Conservation (phyloP, 2,113 vertebrate species). For the Tetrao urogallus region DNA sequence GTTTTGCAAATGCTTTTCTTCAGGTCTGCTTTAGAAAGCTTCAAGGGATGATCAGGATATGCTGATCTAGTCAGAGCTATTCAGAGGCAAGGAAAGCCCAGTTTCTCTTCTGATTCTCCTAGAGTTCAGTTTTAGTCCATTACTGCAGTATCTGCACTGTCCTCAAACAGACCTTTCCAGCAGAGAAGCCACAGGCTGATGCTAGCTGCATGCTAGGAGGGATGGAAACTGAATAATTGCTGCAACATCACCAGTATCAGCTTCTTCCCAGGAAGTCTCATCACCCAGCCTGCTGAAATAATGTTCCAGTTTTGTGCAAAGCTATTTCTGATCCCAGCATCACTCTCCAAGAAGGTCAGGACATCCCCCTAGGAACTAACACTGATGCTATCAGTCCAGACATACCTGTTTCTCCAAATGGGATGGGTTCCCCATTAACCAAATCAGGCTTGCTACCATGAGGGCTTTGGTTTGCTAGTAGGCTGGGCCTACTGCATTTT, state of each 20-base stretch:
- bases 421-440: not conserved
- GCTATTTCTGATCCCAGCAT: constrained; percentile 60
- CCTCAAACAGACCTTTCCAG: not conserved
- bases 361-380: constrained; percentile 44
- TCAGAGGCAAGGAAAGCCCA: not conserved
- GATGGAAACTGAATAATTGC: not conserved
- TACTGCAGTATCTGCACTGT: not conserved
- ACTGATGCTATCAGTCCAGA: constrained; percentile 54
- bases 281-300: rapidly evolving
- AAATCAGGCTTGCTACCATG: not conserved
- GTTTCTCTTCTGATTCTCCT: not conserved
- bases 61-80: not conserved
- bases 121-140: not conserved
- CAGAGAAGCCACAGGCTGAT: not conserved
- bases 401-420: not conserved
- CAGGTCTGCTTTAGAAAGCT: not conserved
- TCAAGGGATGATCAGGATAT: not conserved
- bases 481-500: not conserved
- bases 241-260: not conserved
- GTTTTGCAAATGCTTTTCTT: not conserved
- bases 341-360: constrained; percentile 20
- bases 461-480: not conserved
- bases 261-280: not conserved
- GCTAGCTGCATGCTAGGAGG: not conserved
- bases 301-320: not conserved